phyloP scores from a whole-genome alignment of 2,797 vertebrate species.

The Enteromius fasciolatus region DNA sequence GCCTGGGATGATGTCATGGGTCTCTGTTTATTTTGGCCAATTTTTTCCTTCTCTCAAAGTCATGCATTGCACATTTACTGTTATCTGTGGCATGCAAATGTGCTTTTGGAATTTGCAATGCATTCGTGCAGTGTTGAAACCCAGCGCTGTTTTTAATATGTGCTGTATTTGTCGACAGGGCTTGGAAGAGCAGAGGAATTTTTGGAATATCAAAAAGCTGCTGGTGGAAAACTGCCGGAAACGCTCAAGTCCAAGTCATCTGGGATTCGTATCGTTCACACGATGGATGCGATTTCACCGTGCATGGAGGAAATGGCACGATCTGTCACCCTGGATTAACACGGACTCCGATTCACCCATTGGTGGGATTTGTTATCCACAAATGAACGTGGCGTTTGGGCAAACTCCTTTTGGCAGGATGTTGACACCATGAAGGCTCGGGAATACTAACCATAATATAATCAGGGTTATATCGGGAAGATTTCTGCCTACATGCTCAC shows the following conservation, averaged over 20 bases:
- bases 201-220: conserved; percentile 6
- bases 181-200: neutral
- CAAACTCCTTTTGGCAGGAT: conserved; percentile 42
- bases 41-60: neutral
- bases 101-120: neutral
- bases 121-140: neutral
- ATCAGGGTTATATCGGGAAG: neutral
- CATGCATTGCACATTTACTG: neutral
- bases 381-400: conserved; percentile 29
- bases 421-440: conserved; percentile 66
- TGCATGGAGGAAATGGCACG: conserved; percentile 13
- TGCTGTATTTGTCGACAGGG: conserved; percentile 19
- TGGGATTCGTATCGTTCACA: conserved; percentile 40
- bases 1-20: conserved; percentile 42
- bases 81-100: conserved; percentile 13
- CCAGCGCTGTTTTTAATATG: neutral
- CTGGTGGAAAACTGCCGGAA: conserved; percentile 46
- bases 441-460: conserved; percentile 47
- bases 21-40: conserved; percentile 23
- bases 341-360: neutral
- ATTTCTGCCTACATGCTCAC: conserved; percentile 61
- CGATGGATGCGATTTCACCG: conserved; percentile 58
- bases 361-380: conserved; percentile 41
- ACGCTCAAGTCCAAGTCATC: conserved; percentile 45
- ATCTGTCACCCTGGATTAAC: conserved; percentile 28